Percentiles rank a stretch among this genome's conserved stretches.
Conservation (phyloP, 2,888 invertebrate genomes). For the Euzophera pinguis region DNA sequence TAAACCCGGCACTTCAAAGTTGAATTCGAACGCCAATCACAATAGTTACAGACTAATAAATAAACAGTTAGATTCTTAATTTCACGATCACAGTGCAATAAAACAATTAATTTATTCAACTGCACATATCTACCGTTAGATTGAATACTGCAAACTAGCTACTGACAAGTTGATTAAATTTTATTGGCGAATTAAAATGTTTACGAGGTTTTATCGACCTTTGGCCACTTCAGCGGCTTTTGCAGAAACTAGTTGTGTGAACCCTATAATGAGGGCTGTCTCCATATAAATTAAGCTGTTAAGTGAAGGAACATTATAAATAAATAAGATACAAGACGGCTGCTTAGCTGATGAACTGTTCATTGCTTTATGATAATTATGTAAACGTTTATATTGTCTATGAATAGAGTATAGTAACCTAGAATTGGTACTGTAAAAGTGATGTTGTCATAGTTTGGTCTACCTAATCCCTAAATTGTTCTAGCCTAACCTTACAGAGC, state of each 20-base stretch:
- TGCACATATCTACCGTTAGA: neutral
- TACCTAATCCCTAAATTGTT: too few relatives aligned
- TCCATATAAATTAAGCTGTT: neutral
- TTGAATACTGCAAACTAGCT: neutral
- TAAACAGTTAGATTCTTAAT: neutral
- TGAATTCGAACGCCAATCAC: neutral
- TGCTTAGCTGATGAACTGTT: neutral
- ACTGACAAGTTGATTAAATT: constrained; percentile 7
- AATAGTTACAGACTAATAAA: neutral
- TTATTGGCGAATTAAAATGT: constrained; percentile 6
- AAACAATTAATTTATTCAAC: neutral
- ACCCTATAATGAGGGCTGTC: constrained; percentile 5
- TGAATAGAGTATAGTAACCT: neutral
- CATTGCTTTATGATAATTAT: neutral
- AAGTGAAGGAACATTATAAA: constrained; percentile 4
- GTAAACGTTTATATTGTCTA: neutral
- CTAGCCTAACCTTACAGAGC: too few relatives aligned
- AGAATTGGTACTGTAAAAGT: neutral
- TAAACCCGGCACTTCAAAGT: neutral
- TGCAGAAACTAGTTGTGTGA: constrained; percentile 1
- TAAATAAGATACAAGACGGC: constrained; percentile 4
- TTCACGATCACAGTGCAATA: constrained; percentile 19
- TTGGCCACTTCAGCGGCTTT: constrained; percentile 1
- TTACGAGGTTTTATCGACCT: constrained; percentile 5
- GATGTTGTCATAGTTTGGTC: too few relatives aligned